A percentile compares a stretch with the other conserved stretches of the same genome.
These are phyloP conservation scores for Scaptomyza caliginosa DNA, from an alignment of 2,888 invertebrate genomes.

Conservation along the genomic window DNA sequence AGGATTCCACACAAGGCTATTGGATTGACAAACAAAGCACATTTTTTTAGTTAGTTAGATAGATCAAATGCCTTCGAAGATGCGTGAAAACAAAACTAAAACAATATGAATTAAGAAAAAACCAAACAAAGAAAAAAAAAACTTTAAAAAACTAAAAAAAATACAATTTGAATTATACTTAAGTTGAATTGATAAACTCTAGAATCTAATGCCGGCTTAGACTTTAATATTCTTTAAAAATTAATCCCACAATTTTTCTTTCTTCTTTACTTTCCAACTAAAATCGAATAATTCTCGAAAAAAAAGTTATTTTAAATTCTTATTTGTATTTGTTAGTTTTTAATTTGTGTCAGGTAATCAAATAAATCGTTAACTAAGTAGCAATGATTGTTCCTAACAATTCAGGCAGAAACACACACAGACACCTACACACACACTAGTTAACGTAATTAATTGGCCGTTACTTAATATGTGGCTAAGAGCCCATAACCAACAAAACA, in stretches of 20 bases:
- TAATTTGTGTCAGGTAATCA: slow-evolving; percentile 42
- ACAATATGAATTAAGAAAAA: slow-evolving; percentile 30
- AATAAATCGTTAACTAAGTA: slow-evolving; percentile 55
- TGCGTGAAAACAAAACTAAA: slow-evolving; percentile 58
- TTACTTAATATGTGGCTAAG: slow-evolving; percentile 62
- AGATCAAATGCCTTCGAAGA: slow-evolving; percentile 79
- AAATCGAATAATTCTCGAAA: slow-evolving; percentile 51
- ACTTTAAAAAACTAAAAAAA: slow-evolving; percentile 17
- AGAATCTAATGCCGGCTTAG: slow-evolving; percentile 80
- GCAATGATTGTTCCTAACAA: slow-evolving; percentile 74
- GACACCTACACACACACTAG: slow-evolving; percentile 33
- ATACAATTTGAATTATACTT: slow-evolving; percentile 26
- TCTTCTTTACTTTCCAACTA: no score
- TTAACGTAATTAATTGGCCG: slow-evolving; percentile 75
- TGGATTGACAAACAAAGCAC: slow-evolving; percentile 58
- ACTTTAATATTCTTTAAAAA: slow-evolving; percentile 55
- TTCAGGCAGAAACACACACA: slow-evolving; percentile 56
- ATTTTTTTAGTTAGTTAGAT: slow-evolving; percentile 72
- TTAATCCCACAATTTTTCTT: neutral
- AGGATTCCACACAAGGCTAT: slow-evolving; percentile 70
- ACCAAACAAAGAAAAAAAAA: slow-evolving; percentile 42
- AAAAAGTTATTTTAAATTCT: neutral
- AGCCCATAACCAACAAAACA: slow-evolving; percentile 19
- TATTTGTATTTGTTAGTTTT: slow-evolving; percentile 26
- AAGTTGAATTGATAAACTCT: slow-evolving; percentile 48